Evolutionary conservation across 2,888 invertebrate species (phyloP), one percentile per base, ranked within the genome.

Genomic region (Noctua fimbriata): DNA sequence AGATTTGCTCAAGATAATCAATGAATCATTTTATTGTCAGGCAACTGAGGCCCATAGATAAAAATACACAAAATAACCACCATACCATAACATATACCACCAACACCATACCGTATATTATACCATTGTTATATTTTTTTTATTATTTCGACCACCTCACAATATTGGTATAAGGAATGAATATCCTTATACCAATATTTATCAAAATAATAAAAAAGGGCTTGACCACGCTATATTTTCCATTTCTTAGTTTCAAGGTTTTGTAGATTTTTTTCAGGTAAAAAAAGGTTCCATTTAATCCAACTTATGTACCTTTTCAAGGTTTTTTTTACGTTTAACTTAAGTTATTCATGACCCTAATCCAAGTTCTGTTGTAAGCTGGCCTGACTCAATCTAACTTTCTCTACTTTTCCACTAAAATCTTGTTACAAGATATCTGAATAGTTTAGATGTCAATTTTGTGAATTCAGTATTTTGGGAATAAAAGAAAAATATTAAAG

Each of bases 271-370:
- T 80, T 63, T 65, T 49, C 55, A 52, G 63, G 58, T 81, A 81
- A 78, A 63, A 69, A 84, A 84, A 69, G 41, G 60, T n/a, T 63
- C 71, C 44, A 73, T 77, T 69, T 83, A 71, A 63, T 83, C 71
- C n/a, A 60, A 78, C 69, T 52, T 78, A 80, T 55, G 7, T 81
- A 63, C 28, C 65, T 67, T 24, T 28, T 60, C 52, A 69, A 86
- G 71, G 58, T 65, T 86, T 76, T 72, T 63, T 44, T 65, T 36
- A 55, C 55, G 47, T 72, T 32, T 58, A 73, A 71, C 76, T 65
- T 87, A 85, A 87, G 70, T 89, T 88, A 87, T 85, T 87, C 89
- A 81, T 79, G 83, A 74, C 65, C 77, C 60, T 74, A 79, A 87
- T 87, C 71, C 76, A 81, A 83, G 73, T 83, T 89, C 58, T 85